phyloP scores from a whole-genome alignment of 2,888 invertebrate genomes.

The Drosophila anomelani region DNA sequence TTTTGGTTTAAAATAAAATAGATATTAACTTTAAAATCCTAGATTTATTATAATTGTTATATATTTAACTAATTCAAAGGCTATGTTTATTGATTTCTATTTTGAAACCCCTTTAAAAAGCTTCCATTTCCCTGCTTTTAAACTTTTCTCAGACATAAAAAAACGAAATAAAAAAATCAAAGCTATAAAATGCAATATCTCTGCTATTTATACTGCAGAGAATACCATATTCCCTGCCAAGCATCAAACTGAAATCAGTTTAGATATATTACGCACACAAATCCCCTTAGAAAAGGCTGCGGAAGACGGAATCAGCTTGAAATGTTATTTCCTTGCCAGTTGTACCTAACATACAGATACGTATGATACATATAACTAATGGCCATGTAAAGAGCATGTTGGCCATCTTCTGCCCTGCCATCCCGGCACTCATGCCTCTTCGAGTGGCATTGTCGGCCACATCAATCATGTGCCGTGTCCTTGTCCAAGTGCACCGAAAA shows the following conservation, averaged over 20 bases:
- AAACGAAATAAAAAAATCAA: background rate
- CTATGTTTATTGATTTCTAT: background rate
- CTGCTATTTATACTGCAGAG: slow-evolving; percentile 13
- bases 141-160: background rate
- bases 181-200: slow-evolving; percentile 2
- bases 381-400: slow-evolving; percentile 63
- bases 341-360: slow-evolving; percentile 13
- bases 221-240: slow-evolving; percentile 1
- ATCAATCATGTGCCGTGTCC: slow-evolving; percentile 66
- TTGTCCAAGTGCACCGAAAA: slow-evolving; percentile 65
- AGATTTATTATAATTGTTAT: background rate
- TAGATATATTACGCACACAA: slow-evolving; percentile 25
- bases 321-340: slow-evolving; percentile 24
- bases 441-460: slow-evolving; percentile 39
- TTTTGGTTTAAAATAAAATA: background rate
- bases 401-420: background rate
- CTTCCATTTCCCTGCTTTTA: background rate
- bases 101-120: background rate
- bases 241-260: slow-evolving; percentile 19
- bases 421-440: background rate
- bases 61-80: background rate
- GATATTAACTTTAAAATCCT: too few species aligned
- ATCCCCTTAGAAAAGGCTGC: slow-evolving; percentile 21
- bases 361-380: slow-evolving; percentile 61
- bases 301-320: slow-evolving; percentile 25